Conservation (phyloP, 2,113 vertebrate genomes). For the Pygoscelis antarcticus region DNA sequence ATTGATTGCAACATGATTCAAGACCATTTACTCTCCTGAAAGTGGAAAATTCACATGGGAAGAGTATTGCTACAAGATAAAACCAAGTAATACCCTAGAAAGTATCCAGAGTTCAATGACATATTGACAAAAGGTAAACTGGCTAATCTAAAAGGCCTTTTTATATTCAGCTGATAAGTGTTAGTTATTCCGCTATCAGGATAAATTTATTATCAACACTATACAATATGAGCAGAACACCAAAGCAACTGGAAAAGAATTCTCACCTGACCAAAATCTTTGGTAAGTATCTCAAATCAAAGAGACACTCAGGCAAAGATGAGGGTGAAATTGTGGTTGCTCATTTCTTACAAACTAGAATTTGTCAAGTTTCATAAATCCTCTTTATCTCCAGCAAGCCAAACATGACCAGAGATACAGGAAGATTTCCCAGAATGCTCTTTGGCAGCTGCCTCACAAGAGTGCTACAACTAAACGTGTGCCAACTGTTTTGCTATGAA, state of each 20-base stretch:
- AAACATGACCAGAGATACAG: neutral
- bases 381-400: constrained; percentile 9
- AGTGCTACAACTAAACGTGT: neutral
- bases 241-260: neutral
- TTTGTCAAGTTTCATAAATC: constrained; percentile 54
- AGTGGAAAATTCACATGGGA: constrained; percentile 37
- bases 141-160: constrained; percentile 34
- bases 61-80: constrained; percentile 26
- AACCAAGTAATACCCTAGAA: constrained; percentile 26
- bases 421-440: neutral
- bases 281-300: constrained; percentile 24
- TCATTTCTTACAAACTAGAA: neutral
- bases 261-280: constrained; percentile 32
- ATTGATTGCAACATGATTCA: constrained; percentile 47
- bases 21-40: constrained; percentile 27
- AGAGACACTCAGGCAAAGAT: neutral
- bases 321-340: neutral
- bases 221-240: neutral
- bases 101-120: constrained; percentile 21
- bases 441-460: neutral
- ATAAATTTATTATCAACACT: constrained; percentile 40
- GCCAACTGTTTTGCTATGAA: neutral
- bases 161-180: constrained; percentile 40
- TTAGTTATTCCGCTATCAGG: constrained; percentile 32
- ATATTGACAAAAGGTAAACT: constrained; percentile 41